Base-by-base conservation (phyloP, 2,888 invertebrate species). In the Harmothoe impar region DNA sequence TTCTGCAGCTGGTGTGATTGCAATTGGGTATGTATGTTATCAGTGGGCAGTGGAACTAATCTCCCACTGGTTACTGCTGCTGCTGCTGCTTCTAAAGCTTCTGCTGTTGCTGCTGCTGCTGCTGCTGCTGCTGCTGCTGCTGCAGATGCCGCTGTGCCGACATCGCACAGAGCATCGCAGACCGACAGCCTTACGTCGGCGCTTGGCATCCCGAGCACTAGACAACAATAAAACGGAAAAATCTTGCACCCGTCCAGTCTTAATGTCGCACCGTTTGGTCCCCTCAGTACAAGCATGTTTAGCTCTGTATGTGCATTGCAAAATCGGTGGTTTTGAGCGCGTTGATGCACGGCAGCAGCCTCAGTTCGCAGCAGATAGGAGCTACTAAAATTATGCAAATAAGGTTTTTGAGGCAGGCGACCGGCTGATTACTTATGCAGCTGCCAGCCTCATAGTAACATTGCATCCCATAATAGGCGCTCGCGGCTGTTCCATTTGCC, bases 351-450 rank as follows among this genome's bases (percentile, higher is more conserved):
- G 33, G 43, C 33, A 81, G 35, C 81, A 81, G 81, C 81, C n/a
- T 81, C 81, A 35, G 43, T 81, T 81, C 35, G 25, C 81, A 35
- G 15, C 81, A 81, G 81, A 81, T 33, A 33, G 86, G 54, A 86
- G 52, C 86, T 86, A 86, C 54, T 86, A 86, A 90, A 90, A 91
- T 91, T 91, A 91, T 91, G 91, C 89, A 91, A 91, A 91, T 91
- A 89, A 91, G 91, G 89, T 89, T 91, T 91, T 91, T 91, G 86
- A 91, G 91, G 91, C 51, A 89, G 89, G 91, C 91, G 86, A 86
- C 86, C 91, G 91, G 91, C 91, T 91, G 81, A 91, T 91, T 91
- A 91, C 81, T 62, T 91, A 91, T 91, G 89, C 89, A 89, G 89
- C 89, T 78, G 54, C 56, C 84, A 89, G 91, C 91, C 91, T 91